Conservation (phyloP, 2,888 invertebrate genomes). For the Dasypogon diadema region DNA sequence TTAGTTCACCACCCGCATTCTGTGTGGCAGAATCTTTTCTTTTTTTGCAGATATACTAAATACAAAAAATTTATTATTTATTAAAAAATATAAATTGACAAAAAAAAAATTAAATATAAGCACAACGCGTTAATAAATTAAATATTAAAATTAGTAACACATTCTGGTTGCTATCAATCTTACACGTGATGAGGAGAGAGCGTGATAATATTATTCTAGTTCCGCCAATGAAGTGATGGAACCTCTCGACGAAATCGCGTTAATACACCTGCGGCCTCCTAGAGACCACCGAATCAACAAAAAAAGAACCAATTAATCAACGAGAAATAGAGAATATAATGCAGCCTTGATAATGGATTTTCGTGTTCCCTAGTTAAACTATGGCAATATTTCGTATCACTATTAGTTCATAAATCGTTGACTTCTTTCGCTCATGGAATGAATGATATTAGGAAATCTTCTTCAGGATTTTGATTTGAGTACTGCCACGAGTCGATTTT, state of each 20-base stretch:
- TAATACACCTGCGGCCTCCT: neutral
- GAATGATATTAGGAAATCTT: neutral
- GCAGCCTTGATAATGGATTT: constrained; percentile 9
- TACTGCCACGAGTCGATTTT: constrained; percentile 65
- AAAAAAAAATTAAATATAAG: constrained; percentile 32
- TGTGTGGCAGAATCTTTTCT: too few species aligned
- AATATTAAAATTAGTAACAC: constrained; percentile 56
- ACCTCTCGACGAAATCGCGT: too few species aligned
- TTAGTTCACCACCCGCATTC: too few species aligned
- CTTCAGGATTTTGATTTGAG: constrained; percentile 60
- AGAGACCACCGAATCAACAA: neutral
- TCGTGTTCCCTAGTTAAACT: constrained; percentile 2
- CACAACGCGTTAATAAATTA: constrained; percentile 50
- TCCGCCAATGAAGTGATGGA: too few species aligned
- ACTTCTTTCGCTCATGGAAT: constrained; percentile 41
- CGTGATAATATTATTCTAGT: too few species aligned
- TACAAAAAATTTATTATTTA: constrained; percentile 40
- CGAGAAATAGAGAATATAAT: neutral
- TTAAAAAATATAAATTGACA: constrained; percentile 40
- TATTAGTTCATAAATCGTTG: constrained; percentile 28
- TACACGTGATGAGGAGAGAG: neutral
- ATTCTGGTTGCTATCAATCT: constrained; percentile 53
- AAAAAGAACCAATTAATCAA: neutral
- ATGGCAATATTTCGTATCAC: constrained; percentile 47
- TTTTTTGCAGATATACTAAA: neutral